Conservation (phyloP, 2,797 vertebrate species). For the Antrozous pallidus region DNA sequence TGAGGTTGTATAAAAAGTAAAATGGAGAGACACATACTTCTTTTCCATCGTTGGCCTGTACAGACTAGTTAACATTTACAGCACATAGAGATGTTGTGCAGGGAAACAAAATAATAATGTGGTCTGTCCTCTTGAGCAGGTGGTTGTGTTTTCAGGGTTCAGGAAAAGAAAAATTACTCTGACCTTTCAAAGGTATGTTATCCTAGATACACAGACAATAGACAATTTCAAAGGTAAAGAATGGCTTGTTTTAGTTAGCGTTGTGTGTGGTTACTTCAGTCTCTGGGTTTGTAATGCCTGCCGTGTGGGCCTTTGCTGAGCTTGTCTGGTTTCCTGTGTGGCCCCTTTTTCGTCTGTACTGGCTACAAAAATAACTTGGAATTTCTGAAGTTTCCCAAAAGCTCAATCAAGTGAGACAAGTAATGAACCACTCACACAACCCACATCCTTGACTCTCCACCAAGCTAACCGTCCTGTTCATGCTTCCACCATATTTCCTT, state of each 20-base stretch:
- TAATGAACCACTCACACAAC: not conserved
- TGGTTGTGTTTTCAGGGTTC: not conserved
- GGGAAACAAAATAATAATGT: not conserved
- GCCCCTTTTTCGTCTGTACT: not conserved
- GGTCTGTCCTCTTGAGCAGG: not conserved
- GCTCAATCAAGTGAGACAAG: not conserved
- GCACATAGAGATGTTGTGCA: not conserved
- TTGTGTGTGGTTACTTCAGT: not conserved
- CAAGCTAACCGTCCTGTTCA: not conserved
- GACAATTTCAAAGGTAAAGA: not conserved
- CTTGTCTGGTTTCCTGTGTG: not conserved
- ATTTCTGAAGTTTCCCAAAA: conserved; percentile 54
- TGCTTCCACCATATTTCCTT: not conserved
- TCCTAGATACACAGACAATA: not conserved
- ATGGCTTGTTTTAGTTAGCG: not conserved
- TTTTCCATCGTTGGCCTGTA: not conserved
- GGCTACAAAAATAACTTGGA: conserved; percentile 36
- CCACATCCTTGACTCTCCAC: not conserved
- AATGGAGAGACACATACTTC: not conserved
- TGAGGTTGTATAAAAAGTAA: not conserved
- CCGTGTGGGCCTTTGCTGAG: not conserved
- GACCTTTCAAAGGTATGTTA: not conserved
- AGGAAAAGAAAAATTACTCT: not conserved
- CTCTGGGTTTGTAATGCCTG: not conserved
- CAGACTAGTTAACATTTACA: not conserved